These are phyloP conservation scores for Girardinichthys multiradiatus DNA, from an alignment of 2,113 vertebrate genomes.

Conservation along the genomic window DNA sequence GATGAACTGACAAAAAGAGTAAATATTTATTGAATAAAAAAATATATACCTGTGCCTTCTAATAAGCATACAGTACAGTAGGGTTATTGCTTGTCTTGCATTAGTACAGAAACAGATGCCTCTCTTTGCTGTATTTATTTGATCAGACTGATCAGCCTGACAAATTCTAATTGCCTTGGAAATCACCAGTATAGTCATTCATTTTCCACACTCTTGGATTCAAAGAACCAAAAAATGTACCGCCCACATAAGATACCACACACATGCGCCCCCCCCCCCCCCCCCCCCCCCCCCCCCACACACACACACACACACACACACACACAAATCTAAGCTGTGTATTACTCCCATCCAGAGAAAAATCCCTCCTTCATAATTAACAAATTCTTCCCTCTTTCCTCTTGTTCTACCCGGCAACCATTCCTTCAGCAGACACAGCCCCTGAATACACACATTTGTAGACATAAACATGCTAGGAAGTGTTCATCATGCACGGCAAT, in stretches of 20 bases:
- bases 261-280: too few relatives aligned
- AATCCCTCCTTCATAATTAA: constrained; percentile 82
- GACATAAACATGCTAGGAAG: constrained; percentile 21
- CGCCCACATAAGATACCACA: constrained; percentile 18
- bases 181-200: background rate
- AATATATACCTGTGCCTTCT: too few relatives aligned
- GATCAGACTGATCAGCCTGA: background rate
- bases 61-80: too few relatives aligned
- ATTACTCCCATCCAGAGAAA: constrained; percentile 60
- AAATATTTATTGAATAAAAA: too few relatives aligned
- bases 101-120: too few relatives aligned
- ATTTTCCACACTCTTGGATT: background rate
- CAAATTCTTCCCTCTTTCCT: constrained; percentile 79
- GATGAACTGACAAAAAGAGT: too few relatives aligned
- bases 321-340: background rate
- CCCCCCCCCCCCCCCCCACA: too few relatives aligned
- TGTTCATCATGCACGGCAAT: constrained; percentile 37
- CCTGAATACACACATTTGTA: constrained; percentile 29
- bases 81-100: too few relatives aligned
- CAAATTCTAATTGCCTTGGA: constrained; percentile 8
- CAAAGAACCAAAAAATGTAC: constrained; percentile 3
- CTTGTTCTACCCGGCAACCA: constrained; percentile 82
- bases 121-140: background rate
- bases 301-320: constrained; percentile 22
- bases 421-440: constrained; percentile 70